phyloP scores from a whole-genome alignment of 64 coral and sea anemone species.

The Montipora foliosa region DNA sequence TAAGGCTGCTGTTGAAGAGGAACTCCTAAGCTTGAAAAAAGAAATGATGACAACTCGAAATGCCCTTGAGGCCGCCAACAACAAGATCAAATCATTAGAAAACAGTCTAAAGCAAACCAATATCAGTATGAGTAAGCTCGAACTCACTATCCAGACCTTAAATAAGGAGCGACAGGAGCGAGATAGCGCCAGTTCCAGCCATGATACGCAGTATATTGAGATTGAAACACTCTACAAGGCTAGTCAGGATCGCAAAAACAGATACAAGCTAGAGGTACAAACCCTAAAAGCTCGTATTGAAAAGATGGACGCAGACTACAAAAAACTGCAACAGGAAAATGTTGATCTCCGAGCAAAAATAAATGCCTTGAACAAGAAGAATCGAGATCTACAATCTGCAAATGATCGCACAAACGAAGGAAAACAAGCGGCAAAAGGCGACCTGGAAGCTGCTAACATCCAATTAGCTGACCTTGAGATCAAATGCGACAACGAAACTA shows the following conservation, averaged over 20 bases:
- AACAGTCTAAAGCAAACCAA: conserved; percentile 80
- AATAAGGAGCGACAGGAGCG: conserved; percentile 90
- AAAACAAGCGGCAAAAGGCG: conserved; percentile 70
- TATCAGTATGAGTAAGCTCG: conserved; percentile 87
- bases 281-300: conserved; percentile 85
- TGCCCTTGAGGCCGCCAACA: conserved; percentile 71
- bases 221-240: conserved; percentile 92
- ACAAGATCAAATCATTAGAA: conserved; percentile 84
- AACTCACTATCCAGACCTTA: conserved; percentile 83
- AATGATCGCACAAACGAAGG: conserved; percentile 84
- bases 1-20: conserved; percentile 75
- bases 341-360: conserved; percentile 91
- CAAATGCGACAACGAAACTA: conserved; percentile 67
- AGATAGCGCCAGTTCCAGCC: conserved; percentile 76
- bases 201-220: conserved; percentile 91
- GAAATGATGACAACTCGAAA: conserved; percentile 92
- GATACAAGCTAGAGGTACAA: conserved; percentile 87
- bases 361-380: conserved; percentile 86
- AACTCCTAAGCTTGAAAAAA: conserved; percentile 78
- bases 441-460: conserved; percentile 78
- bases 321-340: conserved; percentile 89
- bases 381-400: conserved; percentile 73
- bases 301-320: conserved; percentile 89
- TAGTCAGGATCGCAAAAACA: conserved; percentile 82
- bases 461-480: conserved; percentile 83